Evolutionary conservation across 2,888 invertebrate genomes (phyloP).

Genomic region (Listrodromus nycthemerus): DNA sequence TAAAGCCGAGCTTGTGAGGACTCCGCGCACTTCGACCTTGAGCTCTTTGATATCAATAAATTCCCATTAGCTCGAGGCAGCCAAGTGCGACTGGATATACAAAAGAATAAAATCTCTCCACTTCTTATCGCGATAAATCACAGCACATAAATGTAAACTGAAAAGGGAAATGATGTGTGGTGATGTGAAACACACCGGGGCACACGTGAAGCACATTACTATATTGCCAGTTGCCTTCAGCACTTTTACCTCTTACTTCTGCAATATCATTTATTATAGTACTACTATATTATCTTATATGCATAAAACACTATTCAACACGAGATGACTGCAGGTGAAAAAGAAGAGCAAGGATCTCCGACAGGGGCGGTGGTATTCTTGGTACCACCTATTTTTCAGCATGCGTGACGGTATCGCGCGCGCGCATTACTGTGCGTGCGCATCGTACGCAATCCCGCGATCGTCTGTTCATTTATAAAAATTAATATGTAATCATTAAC

Average conservation of each 20-base stretch:
- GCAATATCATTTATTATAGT: conserved; percentile 42
- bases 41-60: conserved; percentile 63
- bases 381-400: not conserved
- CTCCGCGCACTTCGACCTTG: conserved; percentile 63
- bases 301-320: conserved; percentile 4
- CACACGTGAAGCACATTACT: conserved; percentile 14
- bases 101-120: conserved; percentile 42
- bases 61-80: conserved; percentile 65
- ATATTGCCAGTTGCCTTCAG: conserved; percentile 33
- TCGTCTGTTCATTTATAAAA: no score
- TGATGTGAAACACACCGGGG: conserved; percentile 41
- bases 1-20: conserved; percentile 39
- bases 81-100: conserved; percentile 18
- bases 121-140: conserved; percentile 67
- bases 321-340: conserved; percentile 1
- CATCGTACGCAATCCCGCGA: no score
- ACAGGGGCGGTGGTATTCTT: not conserved
- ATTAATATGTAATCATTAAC: no score
- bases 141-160: conserved; percentile 62
- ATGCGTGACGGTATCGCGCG: not conserved
- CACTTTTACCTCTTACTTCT: conserved; percentile 30
- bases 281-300: conserved; percentile 30
- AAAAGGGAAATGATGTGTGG: conserved; percentile 64
- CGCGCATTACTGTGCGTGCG: not conserved
- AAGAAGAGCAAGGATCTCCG: not conserved